These are phyloP conservation scores for Tyto alba DNA, from an alignment of 2,113 vertebrate genomes.

Conservation along the genomic window DNA sequence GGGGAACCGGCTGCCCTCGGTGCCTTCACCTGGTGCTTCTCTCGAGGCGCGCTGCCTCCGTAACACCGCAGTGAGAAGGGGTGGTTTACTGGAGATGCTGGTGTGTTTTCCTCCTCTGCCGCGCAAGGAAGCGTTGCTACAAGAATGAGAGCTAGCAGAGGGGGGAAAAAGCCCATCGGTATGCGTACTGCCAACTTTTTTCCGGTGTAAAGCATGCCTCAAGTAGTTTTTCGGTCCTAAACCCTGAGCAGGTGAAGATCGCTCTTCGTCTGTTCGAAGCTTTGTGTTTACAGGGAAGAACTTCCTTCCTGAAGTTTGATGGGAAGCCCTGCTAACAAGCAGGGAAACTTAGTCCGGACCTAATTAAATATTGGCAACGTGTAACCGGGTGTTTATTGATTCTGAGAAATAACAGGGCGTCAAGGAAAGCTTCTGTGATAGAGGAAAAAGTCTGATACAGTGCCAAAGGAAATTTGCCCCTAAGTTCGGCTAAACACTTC, in stretches of 20 bases:
- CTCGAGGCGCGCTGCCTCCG: background rate
- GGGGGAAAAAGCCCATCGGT: background rate
- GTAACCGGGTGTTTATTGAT: background rate
- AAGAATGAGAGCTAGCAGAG: background rate
- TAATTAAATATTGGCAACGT: conserved; percentile 7
- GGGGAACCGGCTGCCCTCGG: background rate
- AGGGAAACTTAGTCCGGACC: background rate
- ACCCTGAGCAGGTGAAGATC: background rate
- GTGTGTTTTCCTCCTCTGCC: background rate
- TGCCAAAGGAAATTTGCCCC: background rate
- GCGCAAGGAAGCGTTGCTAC: background rate
- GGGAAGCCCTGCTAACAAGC: background rate
- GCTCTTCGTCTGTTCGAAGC: background rate
- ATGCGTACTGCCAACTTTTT: background rate
- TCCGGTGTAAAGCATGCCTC: fast-evolving
- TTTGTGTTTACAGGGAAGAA: background rate
- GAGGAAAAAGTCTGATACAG: background rate
- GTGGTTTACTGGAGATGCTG: background rate
- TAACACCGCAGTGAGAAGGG: background rate
- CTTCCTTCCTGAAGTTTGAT: conserved; percentile 10
- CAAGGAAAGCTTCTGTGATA: background rate
- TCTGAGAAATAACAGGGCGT: background rate
- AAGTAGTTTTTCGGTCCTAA: fast-evolving
- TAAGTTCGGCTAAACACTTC: background rate
- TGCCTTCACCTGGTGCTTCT: background rate